Percentiles rank a stretch among this genome's conserved stretches.
Evolutionary conservation across 2,888 invertebrate genomes (phyloP).

Genomic region (Lasius fuliginosus): DNA sequence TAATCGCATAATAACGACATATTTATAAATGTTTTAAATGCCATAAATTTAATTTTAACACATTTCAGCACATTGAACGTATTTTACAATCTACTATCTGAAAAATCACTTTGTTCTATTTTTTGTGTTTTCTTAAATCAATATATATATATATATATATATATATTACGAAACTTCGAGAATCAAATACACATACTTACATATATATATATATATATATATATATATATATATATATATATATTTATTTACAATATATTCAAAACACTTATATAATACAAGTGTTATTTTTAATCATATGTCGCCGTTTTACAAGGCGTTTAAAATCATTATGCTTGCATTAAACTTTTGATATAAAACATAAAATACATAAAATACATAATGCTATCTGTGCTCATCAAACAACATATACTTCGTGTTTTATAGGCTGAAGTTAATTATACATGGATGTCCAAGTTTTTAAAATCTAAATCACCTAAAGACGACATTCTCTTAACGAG

Average conservation of each 20-base stretch:
- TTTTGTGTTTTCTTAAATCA: background rate
- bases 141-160: too few species aligned
- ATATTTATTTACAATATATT: background rate
- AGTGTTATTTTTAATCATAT: slow-evolving; percentile 2
- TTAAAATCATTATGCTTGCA: slow-evolving; percentile 21
- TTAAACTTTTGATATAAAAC: background rate
- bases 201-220: background rate
- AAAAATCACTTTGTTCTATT: background rate
- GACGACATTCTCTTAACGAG: slow-evolving; percentile 22
- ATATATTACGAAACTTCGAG: background rate
- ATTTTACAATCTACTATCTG: background rate
- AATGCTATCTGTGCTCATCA: background rate
- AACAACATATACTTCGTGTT: slow-evolving; percentile 10
- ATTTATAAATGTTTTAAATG: slow-evolving; percentile 15
- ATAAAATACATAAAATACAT: background rate
- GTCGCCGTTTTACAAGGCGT: background rate
- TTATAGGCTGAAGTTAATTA: slow-evolving; percentile 11
- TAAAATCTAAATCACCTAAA: slow-evolving; percentile 32
- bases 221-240: background rate
- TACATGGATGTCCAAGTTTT: slow-evolving; percentile 13
- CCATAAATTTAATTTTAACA: background rate
- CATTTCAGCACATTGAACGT: background rate
- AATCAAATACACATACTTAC: background rate
- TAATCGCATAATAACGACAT: background rate
- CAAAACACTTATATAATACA: background rate